Percentiles rank a stretch among this genome's conserved stretches.
Conservation (phyloP, 2,113 vertebrate genomes). For the Gymnobelideus leadbeateri region DNA sequence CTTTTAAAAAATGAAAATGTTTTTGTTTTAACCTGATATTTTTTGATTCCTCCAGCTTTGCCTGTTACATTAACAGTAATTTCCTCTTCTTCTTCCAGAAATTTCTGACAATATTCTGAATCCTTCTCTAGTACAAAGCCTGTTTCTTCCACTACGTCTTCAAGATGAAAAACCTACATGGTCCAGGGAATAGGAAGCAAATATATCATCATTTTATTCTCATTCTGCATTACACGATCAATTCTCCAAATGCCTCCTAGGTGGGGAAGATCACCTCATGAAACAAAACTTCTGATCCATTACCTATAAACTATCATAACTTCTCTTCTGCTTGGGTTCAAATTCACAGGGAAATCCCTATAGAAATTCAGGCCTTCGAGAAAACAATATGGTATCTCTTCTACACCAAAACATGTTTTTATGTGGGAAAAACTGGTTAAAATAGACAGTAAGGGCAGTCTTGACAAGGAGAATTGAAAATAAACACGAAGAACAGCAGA, state of each 20-base stretch:
- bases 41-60: slow-evolving; percentile 90
- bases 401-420: background rate
- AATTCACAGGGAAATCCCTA: background rate
- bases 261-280: background rate
- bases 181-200: background rate
- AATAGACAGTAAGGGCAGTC: background rate
- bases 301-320: background rate
- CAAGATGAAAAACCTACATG: slow-evolving; percentile 93
- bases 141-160: slow-evolving; percentile 96
- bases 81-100: slow-evolving; percentile 96
- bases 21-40: slow-evolving; percentile 86
- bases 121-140: slow-evolving; percentile 95
- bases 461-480: background rate
- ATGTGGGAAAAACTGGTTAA: background rate
- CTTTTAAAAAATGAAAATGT: background rate
- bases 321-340: background rate
- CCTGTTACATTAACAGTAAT: slow-evolving; percentile 89
- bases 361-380: background rate
- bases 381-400: background rate
- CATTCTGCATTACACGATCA: background rate
- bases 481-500: background rate
- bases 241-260: background rate
- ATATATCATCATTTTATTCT: background rate
- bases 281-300: background rate
- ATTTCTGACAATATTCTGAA: slow-evolving; percentile 96